Evolutionary conservation across 1,140 invertebrate genomes (phyloP), one percentile per base, ranked within the genome.

Genomic region (Apis florea): DNA sequence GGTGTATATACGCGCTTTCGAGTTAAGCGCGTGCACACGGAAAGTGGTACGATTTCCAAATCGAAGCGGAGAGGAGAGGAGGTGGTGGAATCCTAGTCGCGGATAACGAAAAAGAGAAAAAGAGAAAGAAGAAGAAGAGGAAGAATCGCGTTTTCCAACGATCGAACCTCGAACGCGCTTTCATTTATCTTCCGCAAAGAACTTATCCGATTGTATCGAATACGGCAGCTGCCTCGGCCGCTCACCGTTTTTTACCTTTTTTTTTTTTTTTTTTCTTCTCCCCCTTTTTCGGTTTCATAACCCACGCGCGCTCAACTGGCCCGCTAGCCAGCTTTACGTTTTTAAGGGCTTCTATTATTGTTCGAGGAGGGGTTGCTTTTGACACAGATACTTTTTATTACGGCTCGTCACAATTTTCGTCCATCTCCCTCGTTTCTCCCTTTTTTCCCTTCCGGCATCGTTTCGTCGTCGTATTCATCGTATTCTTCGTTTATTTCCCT

Each of bases 151-250:
- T 59, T 81, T 74, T 68, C 79, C 63, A 49, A 51, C 76, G 76
- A 64, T 79, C 63, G 10, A 47, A 13, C 53, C 69, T 63, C 78
- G 58, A 56, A 40, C 5, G 31, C 54, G 47, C 68, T 67, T 83
- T 77, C 63, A 58, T 80, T 74, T 83, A 56, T 83, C 70, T 83
- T 58, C 31, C 21, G 12, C 51, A 9, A 21, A 69, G 56, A 79
- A 74, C 68, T 51, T 83, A 83, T 74, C 69, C 82, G 90, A 91
- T 92, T 90, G 90, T 90, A 89, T 91, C 90, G 83, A 84, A 87
- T 87, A 85, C 83, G 82, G 90, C 86, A 91, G 90, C 90, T 92
- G 90, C 85, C 81, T 40, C 79, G 83, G 67, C 80, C 74, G 84
- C 85, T 89, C 49, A 76, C 19, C 26, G 40, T 75, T 82, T 79